These are phyloP conservation scores for Ellobium chinense DNA, from an alignment of 2,888 invertebrate species.

Conservation along the genomic window DNA sequence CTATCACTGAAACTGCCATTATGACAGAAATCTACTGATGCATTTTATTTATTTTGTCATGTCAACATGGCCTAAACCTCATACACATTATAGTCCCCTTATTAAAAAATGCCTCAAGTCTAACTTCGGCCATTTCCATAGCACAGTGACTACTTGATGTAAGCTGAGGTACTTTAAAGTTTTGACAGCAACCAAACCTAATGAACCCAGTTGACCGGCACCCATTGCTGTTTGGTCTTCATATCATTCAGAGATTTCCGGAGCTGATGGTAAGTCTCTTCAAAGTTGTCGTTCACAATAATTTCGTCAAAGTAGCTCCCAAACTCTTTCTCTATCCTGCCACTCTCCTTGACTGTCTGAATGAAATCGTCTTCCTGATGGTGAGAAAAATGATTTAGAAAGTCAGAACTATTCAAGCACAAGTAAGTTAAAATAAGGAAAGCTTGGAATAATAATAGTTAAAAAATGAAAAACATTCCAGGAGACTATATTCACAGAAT, in stretches of 20 bases:
- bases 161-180: too few relatives aligned
- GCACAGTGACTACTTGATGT: too few relatives aligned
- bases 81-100: too few relatives aligned
- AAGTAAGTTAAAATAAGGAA: too few relatives aligned
- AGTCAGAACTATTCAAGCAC: background rate
- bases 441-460: background rate
- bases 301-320: constrained; percentile 98
- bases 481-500: background rate
- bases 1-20: too few relatives aligned
- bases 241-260: constrained; percentile 95
- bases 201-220: constrained; percentile 83
- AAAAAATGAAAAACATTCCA: background rate
- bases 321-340: constrained; percentile 96
- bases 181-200: too few relatives aligned
- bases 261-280: constrained; percentile 95
- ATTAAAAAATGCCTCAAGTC: too few relatives aligned
- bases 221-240: constrained; percentile 99
- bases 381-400: constrained; percentile 1
- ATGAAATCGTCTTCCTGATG: constrained; percentile 95
- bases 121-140: too few relatives aligned
- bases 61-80: too few relatives aligned
- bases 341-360: constrained; percentile 96
- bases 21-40: too few relatives aligned
- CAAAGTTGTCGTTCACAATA: constrained; percentile 97
- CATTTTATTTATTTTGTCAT: too few relatives aligned